Evolutionary conservation across 2,113 vertebrate species (phyloP), one percentile per base, ranked within the genome.

Genomic region (Brachirus orientalis): DNA sequence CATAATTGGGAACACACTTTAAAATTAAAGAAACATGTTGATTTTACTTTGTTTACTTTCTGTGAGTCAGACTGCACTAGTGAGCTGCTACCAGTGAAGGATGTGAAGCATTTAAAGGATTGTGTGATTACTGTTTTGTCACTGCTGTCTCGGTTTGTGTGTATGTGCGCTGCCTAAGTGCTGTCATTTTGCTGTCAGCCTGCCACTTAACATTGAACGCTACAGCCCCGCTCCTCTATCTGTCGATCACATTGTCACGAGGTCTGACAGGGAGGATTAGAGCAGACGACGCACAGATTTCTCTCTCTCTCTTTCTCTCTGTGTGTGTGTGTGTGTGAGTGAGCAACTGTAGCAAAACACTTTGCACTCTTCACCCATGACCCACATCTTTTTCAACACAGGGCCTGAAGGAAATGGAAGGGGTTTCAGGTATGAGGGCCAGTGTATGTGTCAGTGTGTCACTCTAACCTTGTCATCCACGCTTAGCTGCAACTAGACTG

Each of bases 131-230:
- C 82, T 84, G 69, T 85, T 77, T 80, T 75, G 46, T 47, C 36
- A 10, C 33, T 20, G 45, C 33, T 35, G 60, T 63, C 10, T 58
- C 36, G 50, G 65, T 58, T 53, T 68, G 11, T 38, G 37, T 69
- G 56, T 54, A 33, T 63, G 51, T 63, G 63, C 35, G 64, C 54
- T 83, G 60, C 70, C 64, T 75, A 51, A 72, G 68, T 59, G 80
- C 74, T 77, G 75, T 84, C 77, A 77, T 83, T 83, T 84, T 18
- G 64, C 75, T 63, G 71, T 89, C 88, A 87, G 66, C 72, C 74
- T 67, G 63, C 77, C 79, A 83, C 83, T 83, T 86, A 78, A 77
- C 79, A 60, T 36, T 47, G 69, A 83, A 43, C 59, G 11, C 56
- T 18, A 14, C 60, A 37, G 54, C 75, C 75, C 61, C 40, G 74